Conservation (phyloP, 2,888 invertebrate species). For the Nephrocerus scutellatus region DNA sequence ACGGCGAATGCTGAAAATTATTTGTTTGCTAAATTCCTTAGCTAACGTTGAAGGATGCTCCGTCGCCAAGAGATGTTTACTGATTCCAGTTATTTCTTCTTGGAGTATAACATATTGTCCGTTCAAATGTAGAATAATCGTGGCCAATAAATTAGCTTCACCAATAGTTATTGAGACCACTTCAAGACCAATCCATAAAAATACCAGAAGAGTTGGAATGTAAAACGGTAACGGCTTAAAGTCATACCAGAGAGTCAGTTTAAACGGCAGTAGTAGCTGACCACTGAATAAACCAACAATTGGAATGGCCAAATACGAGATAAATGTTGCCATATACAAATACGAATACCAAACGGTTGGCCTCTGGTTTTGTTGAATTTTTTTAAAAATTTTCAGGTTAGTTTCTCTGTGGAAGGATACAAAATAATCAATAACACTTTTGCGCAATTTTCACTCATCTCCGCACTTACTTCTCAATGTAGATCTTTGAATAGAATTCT, state of each 20-base stretch:
- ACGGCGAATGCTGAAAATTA: background rate
- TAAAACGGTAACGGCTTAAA: constrained; percentile 23
- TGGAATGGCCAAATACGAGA: constrained; percentile 22
- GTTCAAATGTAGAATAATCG: constrained; percentile 31
- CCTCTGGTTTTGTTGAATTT: constrained; percentile 23
- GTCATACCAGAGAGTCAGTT: constrained; percentile 28
- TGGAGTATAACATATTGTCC: constrained; percentile 31
- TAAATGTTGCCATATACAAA: constrained; percentile 23
- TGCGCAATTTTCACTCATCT: background rate
- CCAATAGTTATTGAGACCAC: constrained; percentile 29
- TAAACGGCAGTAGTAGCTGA: constrained; percentile 21
- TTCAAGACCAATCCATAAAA: constrained; percentile 28
- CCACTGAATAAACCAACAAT: constrained; percentile 20
- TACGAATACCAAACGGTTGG: constrained; percentile 24
- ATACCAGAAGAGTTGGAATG: constrained; percentile 22
- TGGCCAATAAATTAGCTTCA: constrained; percentile 29
- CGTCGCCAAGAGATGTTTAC: no score
- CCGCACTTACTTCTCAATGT: constrained; percentile 27
- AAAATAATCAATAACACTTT: background rate
- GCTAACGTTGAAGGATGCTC: no score
- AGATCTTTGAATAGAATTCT: constrained; percentile 28
- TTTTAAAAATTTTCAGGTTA: constrained; percentile 20
- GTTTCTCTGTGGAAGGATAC: constrained; percentile 11
- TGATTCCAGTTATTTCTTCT: no score
- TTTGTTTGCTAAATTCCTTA: background rate